Conservation (phyloP, 2,113 vertebrate species). For the Brachypodius melanocephalos region DNA sequence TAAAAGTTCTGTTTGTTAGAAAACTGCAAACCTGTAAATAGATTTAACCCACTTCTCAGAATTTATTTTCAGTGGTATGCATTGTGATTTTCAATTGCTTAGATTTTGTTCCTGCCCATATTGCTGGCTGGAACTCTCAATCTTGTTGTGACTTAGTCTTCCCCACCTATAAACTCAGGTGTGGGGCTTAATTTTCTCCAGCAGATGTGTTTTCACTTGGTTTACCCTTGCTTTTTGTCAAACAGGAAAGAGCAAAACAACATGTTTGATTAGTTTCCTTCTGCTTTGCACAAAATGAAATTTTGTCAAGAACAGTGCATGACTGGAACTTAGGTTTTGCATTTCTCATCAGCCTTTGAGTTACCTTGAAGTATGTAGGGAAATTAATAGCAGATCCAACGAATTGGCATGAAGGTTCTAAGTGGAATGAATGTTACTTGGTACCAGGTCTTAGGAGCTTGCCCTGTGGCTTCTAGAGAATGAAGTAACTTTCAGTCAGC, state of each 20-base stretch:
- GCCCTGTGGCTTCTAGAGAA: background rate
- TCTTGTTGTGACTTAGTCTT: background rate
- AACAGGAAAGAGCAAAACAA: background rate
- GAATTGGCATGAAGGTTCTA: background rate
- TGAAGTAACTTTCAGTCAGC: background rate
- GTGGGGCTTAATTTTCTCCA: background rate
- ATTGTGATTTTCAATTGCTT: background rate
- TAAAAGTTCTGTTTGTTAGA: slow-evolving; percentile 41
- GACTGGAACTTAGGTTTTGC: background rate
- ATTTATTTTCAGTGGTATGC: background rate
- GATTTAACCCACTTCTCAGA: background rate
- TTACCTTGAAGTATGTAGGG: background rate
- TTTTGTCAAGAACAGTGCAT: background rate
- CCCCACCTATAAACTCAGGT: background rate
- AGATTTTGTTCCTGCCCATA: background rate
- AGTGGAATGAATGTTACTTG: background rate
- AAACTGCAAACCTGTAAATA: slow-evolving; percentile 40
- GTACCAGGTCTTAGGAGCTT: background rate
- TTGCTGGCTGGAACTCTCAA: background rate
- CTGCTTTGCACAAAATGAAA: background rate
- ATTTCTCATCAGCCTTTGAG: background rate
- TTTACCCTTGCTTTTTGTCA: background rate
- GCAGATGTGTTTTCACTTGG: background rate
- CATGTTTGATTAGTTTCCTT: background rate
- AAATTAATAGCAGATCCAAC: background rate